Evolutionary conservation across 1,140 invertebrate genomes (phyloP).

Genomic region (Camponotus vicinus): DNA sequence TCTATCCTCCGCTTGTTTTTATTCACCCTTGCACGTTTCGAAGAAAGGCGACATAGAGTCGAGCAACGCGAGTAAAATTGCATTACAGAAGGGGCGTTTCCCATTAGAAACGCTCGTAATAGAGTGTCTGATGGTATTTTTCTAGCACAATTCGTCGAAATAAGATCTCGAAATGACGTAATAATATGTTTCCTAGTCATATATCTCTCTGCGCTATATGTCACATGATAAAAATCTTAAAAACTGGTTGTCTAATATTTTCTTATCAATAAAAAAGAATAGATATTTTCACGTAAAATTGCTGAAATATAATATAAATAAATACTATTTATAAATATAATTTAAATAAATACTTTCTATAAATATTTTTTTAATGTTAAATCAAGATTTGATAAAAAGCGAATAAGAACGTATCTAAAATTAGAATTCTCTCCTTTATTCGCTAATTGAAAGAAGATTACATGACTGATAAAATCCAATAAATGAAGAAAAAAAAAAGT

Average conservation of each 20-base stretch:
- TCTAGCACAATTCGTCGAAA: not conserved
- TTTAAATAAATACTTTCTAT: too few relatives aligned
- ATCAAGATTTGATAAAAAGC: not conserved
- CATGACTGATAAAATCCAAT: not conserved
- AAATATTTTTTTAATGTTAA: not conserved
- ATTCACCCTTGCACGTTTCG: constrained; percentile 6
- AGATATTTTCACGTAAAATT: not conserved
- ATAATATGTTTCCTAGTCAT: too few relatives aligned
- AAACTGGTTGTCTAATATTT: not conserved
- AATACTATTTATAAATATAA: not conserved
- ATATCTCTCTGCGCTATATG: not conserved
- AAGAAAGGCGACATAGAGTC: constrained; percentile 34
- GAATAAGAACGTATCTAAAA: not conserved
- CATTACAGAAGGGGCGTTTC: not conserved
- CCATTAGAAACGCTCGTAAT: constrained; percentile 21
- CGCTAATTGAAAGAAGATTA: not conserved
- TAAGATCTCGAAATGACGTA: not conserved
- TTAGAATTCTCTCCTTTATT: not conserved
- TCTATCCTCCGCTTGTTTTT: not conserved
- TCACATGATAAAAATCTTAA: not conserved
- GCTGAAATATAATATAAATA: not conserved
- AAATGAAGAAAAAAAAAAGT: not conserved
- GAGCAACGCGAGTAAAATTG: constrained; percentile 22
- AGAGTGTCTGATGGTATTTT: not conserved
- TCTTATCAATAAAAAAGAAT: not conserved